Evolutionary conservation across 2,888 invertebrate genomes (phyloP), one percentile per base, ranked within the genome.

Genomic region (Agriopis aurantiaria): DNA sequence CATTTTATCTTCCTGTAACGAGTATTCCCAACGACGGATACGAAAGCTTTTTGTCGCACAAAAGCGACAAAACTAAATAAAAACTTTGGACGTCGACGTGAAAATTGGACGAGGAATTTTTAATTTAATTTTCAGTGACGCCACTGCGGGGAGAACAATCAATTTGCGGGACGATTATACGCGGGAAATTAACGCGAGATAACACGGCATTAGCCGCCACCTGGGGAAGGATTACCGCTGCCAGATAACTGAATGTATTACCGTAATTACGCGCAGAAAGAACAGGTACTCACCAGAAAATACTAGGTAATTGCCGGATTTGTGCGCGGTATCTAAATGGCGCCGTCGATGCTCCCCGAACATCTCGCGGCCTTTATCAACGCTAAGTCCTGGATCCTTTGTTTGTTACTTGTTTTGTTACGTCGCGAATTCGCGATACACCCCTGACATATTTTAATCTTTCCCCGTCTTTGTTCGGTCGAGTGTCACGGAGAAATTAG

Each of bases 231-330:
- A 87, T 89, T 88, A 87, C 82, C 82, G 81, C 80, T 79, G 79
- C 77, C 79, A 89, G 92, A 92, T 92, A 92, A 89, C 85, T 83
- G 85, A 89, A 91, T 90, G 86, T 92, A 91, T 91, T 88, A 83
- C 88, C 79, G 78, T 86, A 86, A 87, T 89, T 88, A 86, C 77
- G 77, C 73, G 78, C 77, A 78, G 82, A 90, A 92, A 89, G 86
- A 89, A 89, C 79, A 82, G 80, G 82, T 83, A 87, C 85, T 87
- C 82, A 79, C 79, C 82, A 83, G 84, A 83, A 87, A 88, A 85
- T 81, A 84, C 82, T 84, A 73, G 82, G 82, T 84, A 86, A 75
- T 72, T 72, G 74, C 62, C 70, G 71, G 62, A 63, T 87, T 84
- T 83, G 81, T 82, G 78, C 77, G 80, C 83, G 83, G 80, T 86